These are phyloP conservation scores for Macrosiphum euphorbiae DNA, from an alignment of 2,888 invertebrate genomes.

Conservation along the genomic window DNA sequence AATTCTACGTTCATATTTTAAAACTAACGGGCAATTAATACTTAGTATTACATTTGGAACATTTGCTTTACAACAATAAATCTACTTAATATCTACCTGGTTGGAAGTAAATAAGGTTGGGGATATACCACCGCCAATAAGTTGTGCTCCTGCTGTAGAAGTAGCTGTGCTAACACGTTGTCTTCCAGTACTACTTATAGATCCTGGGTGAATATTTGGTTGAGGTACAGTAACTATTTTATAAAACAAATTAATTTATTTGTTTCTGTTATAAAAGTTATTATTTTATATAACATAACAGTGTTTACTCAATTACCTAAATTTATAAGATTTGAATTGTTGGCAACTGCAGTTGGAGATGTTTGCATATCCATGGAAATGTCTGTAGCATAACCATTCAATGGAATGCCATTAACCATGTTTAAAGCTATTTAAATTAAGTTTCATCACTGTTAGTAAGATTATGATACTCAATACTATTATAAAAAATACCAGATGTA, in stretches of 20 bases:
- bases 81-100: slow-evolving; percentile 43
- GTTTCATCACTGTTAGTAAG: slow-evolving; percentile 9
- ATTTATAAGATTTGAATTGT: slow-evolving; percentile 54
- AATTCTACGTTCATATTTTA: slow-evolving; percentile 32
- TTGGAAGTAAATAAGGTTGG: slow-evolving; percentile 70
- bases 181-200: slow-evolving; percentile 77
- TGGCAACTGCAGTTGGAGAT: slow-evolving; percentile 45
- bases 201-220: slow-evolving; percentile 77
- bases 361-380: slow-evolving; percentile 68
- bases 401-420: slow-evolving; percentile 82
- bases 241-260: not conserved
- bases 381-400: slow-evolving; percentile 74
- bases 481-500: slow-evolving; percentile 43
- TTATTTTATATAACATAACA: not conserved
- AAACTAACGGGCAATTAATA: not conserved
- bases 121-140: slow-evolving; percentile 80
- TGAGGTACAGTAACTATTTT: slow-evolving; percentile 71
- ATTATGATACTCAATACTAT: not conserved
- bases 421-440: slow-evolving; percentile 74
- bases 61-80: not conserved
- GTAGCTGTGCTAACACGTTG: slow-evolving; percentile 73
- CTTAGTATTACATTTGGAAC: not conserved
- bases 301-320: slow-evolving; percentile 33
- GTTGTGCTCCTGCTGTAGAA: slow-evolving; percentile 76
- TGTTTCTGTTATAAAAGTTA: not conserved